A percentile compares a stretch with the other conserved stretches of the same genome.
phyloP scores from a whole-genome alignment of 35 echinoderm and acorn worm species.

The Nesometra sesokonis region DNA sequence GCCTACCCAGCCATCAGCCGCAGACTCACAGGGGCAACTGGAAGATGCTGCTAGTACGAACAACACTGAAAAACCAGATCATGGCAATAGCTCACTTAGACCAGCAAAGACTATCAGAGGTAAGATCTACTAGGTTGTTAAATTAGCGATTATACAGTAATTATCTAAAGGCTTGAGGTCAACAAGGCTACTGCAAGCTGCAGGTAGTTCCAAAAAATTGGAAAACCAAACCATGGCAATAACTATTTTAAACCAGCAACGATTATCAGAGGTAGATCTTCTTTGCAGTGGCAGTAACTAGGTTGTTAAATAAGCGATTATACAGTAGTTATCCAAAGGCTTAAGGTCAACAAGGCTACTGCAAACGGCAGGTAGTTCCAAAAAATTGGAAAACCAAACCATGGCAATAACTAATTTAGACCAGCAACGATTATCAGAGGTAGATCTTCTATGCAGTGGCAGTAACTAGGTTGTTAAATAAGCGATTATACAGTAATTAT shows the following conservation, averaged over 20 bases:
- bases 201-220: constrained; percentile 56
- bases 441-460: too few relatives aligned
- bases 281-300: too few relatives aligned
- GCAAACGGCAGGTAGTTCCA: constrained; percentile 56
- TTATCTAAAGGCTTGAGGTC: too few relatives aligned
- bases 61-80: constrained; percentile 26
- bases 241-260: constrained; percentile 45
- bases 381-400: constrained; percentile 29
- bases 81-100: constrained; percentile 68
- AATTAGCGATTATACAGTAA: too few relatives aligned
- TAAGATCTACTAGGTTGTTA: not conserved
- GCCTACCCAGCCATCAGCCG: constrained; percentile 33
- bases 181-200: constrained; percentile 74
- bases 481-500: too few relatives aligned
- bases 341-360: too few relatives aligned
- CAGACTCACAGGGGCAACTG: constrained; percentile 68
- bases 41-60: constrained; percentile 62
- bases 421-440: constrained; percentile 45
- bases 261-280: constrained; percentile 42
- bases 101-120: constrained; percentile 46
- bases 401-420: constrained; percentile 67
- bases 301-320: too few relatives aligned
- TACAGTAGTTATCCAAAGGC: too few relatives aligned
- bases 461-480: too few relatives aligned
- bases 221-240: constrained; percentile 48